Base-by-base conservation (phyloP, 2,888 invertebrate genomes). In the Drosophila mayaguana region DNA sequence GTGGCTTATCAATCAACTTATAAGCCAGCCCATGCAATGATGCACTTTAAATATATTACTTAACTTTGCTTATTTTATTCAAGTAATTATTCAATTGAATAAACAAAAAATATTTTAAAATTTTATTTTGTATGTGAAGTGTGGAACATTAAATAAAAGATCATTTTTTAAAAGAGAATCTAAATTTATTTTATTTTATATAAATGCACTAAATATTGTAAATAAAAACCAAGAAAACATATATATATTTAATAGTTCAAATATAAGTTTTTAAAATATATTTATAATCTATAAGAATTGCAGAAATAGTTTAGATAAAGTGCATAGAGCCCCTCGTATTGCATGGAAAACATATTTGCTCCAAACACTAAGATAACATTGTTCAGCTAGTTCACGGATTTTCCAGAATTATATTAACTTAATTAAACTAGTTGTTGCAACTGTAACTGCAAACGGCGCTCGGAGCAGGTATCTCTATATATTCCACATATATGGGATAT, bases 351-450 rank as follows among this genome's bases (percentile, higher is more conserved):
- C 38, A 38, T 53, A 32, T 66, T n/a, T 16, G 2, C n/a, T 34
- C 20, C 25, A 32, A 18, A 22, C 18, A 28, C 40, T 18, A n/a
- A 20, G 28, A 12, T 16, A 7, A 64, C 34, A 38, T 12, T 22
- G 32, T 2, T 50, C 11, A 42, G 14, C 48, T 55, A 45, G 20
- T 61, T 14, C 16, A 55, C 61, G 61, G 61, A 38, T 61, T 70
- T 69, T 71, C 55, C 61, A 55, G 59, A 60, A 70, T 60, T 61
- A 64, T 55, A 73, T 78, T 70, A 70, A 53, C 40, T 66, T 66
- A 74, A 79, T 82, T 67, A 75, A 65, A 56, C 55, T 43, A 59
- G 43, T 63, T 45, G 59, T 59, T 45, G 67, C 53, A 62, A 34
- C 28, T 34, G 16, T n/a, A 53, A 53, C 4, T 53, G 51, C 7